These are phyloP conservation scores for Chanos chanos DNA, from an alignment of 2,797 vertebrate genomes.

Conservation along the genomic window DNA sequence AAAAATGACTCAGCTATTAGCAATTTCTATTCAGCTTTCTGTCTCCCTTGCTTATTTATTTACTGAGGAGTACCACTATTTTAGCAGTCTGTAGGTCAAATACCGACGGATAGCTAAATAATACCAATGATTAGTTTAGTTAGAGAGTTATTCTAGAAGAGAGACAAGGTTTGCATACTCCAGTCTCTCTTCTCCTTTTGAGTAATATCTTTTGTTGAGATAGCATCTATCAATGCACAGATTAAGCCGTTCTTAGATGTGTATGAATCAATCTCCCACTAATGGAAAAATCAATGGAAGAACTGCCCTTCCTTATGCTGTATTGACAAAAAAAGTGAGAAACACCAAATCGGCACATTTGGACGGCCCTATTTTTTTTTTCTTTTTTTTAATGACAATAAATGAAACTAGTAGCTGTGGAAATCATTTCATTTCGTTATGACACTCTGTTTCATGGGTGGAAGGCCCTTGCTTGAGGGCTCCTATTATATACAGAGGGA, in stretches of 20 bases:
- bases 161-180: not conserved
- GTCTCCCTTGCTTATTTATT: no score
- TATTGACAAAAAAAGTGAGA: constrained; percentile 16
- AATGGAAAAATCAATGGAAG: constrained; percentile 21
- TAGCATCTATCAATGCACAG: not conserved
- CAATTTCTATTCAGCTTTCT: no score
- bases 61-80: no score
- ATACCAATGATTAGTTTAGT: no score
- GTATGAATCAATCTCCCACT: constrained; percentile 19
- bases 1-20: no score
- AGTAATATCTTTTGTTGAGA: not conserved
- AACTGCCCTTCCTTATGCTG: constrained; percentile 3
- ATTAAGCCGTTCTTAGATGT: not conserved
- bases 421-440: not conserved
- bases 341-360: constrained; percentile 11
- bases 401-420: constrained; percentile 13
- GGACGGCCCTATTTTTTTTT: no score
- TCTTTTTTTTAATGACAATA: no score
- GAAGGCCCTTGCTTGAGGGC: no score
- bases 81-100: no score
- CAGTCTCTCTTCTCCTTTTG: not conserved
- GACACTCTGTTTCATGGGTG: not conserved
- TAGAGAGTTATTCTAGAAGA: no score
- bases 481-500: no score
- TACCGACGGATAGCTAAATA: no score